Evolutionary conservation across 92 coral and sea anemone genomes (phyloP), one percentile per base, ranked within the genome.

Genomic region (Nematostella vectensis): DNA sequence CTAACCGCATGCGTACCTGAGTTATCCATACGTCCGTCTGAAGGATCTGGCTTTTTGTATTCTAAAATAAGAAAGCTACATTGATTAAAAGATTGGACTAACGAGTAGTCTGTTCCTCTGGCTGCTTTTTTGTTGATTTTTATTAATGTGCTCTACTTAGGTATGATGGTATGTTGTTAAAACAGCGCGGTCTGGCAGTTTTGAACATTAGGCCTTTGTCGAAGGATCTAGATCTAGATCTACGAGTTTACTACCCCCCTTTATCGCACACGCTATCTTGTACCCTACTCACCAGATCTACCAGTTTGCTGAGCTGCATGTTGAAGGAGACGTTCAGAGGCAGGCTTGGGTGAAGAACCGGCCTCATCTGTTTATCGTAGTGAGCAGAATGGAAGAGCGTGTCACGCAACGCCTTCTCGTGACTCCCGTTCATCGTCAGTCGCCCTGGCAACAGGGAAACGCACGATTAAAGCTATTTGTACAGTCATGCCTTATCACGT

Each of bases 21-120:
- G 76, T 44, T 25, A 72, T 62, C 91, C 85, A 83, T 16, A 79
- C 85, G 48, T 77, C 91, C 12, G 91, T 78, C 4, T 58, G 66
- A 21, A 83, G 76, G 26, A 75, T 65, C 54, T 77, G 80, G 20
- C 61, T 61, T 27, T 79, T 81, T 24, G 70, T 76, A 57, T 81
- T 75, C 96, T 81, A 49, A 27, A 21, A 58, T 4, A 18, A 39
- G 31, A 13, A 45, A 45, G 42, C 8, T 8, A 8, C 42, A 8
- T 36, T 36, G 15, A 36, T 36, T 36, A 15, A 36, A 36, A 36
- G 42, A 36, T 36, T 15, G 15, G 42, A 36, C 15, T 15, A 36
- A 15, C 8, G 15, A 8, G 42, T 8, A 36, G 15, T 15, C 15
- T 8, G 8, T 36, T 36, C 15, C 42, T 36, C n/a, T n/a, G n/a